Conservation (phyloP, 1,140 invertebrate species). For the Listronotus oregonensis region DNA sequence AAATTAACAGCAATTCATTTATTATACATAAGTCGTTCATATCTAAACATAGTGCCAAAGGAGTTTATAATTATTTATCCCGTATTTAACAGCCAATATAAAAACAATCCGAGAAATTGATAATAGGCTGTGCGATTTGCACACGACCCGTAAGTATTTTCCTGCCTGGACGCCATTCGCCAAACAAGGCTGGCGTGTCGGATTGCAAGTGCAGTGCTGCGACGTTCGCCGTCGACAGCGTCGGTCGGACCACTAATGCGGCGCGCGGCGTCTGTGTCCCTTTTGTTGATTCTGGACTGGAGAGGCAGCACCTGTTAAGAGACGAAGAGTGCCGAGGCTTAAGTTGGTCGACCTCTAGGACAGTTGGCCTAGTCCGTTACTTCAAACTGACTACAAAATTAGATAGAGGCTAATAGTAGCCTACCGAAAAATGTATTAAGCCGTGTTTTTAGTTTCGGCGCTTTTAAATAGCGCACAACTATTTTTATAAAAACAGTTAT, state of each 20-base stretch:
- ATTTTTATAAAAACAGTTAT: too few species aligned
- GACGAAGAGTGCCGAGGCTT: neutral
- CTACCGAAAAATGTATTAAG: too few species aligned
- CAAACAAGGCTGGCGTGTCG: constrained; percentile 24
- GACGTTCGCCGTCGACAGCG: constrained; percentile 11
- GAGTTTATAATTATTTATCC: too few species aligned
- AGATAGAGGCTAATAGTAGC: neutral
- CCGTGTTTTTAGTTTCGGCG: too few species aligned
- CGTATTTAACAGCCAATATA: too few species aligned
- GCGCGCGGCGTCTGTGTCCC: neutral
- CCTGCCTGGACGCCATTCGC: constrained; percentile 14
- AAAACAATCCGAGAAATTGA: constrained; percentile 8
- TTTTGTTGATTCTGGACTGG: neutral
- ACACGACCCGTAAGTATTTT: constrained; percentile 21
- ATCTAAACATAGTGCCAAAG: too few species aligned
- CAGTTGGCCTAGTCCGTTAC: constrained; percentile 9
- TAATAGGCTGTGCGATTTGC: constrained; percentile 18
- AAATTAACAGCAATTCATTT: too few species aligned
- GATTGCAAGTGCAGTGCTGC: constrained; percentile 13
- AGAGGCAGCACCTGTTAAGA: constrained; percentile 15
- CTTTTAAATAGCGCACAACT: too few species aligned
- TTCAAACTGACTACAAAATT: constrained; percentile 13
- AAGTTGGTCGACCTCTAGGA: constrained; percentile 8
- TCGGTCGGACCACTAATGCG: constrained; percentile 8
- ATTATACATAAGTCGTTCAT: too few species aligned